A percentile compares a stretch with the other conserved stretches of the same genome.
Evolutionary conservation across 2,888 invertebrate species (phyloP).

Genomic region (Pterobdella sp.): DNA sequence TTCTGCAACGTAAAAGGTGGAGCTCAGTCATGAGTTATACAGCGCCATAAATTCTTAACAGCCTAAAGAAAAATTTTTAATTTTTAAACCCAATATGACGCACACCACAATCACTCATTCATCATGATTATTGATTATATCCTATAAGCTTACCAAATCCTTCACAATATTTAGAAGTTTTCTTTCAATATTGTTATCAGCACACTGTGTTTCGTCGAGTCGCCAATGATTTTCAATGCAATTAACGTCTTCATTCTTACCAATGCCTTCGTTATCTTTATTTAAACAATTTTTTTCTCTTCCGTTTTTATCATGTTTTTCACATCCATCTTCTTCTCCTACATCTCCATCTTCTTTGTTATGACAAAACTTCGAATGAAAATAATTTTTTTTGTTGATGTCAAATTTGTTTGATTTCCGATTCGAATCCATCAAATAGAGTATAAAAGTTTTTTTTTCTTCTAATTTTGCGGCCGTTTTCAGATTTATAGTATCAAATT

Average conservation of each 20-base stretch:
- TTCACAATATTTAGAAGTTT: conserved; percentile 3
- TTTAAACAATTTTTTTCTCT: no score
- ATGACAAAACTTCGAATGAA: neutral
- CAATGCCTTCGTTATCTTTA: no score
- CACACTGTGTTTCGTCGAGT: no score
- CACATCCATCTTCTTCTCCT: neutral
- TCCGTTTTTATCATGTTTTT: neutral
- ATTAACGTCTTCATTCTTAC: no score
- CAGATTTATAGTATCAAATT: conserved; percentile 2
- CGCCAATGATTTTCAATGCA: no score
- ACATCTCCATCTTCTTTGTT: neutral
- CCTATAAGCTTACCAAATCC: neutral
- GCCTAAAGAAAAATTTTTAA: no score
- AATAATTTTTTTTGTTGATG: neutral
- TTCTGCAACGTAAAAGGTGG: no score
- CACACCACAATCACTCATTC: no score
- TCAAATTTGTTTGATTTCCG: neutral
- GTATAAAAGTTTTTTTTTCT: neutral
- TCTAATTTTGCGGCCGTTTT: conserved; percentile 5
- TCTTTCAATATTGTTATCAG: neutral
- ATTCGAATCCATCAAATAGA: neutral
- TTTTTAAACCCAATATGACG: no score
- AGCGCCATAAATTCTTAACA: no score
- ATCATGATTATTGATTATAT: no score
- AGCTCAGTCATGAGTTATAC: no score